These are phyloP conservation scores for Crotalus tigris DNA, from an alignment of 2,113 vertebrate species.

Conservation along the genomic window DNA sequence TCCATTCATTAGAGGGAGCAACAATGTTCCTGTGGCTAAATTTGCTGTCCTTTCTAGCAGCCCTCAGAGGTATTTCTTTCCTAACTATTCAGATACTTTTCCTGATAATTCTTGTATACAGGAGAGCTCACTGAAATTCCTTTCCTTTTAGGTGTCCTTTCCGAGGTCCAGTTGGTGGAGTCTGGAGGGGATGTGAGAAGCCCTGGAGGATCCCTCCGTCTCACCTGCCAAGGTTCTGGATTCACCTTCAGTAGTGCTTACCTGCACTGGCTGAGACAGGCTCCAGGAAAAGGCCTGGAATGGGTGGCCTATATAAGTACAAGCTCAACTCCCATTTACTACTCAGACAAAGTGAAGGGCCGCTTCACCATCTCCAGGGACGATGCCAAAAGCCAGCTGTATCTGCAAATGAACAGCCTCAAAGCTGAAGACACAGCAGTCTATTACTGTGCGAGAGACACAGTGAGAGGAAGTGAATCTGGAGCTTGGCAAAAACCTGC, in stretches of 20 bases:
- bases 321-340: too few species aligned
- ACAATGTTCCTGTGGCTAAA: neutral
- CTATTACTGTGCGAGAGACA: neutral
- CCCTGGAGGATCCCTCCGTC: too few species aligned
- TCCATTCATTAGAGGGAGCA: neutral
- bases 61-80: neutral
- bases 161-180: neutral
- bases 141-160: neutral
- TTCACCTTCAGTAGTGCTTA: neutral
- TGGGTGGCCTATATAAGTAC: neutral
- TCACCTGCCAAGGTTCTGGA: neutral
- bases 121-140: neutral
- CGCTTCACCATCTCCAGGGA: too few species aligned
- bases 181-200: neutral
- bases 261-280: neutral
- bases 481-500: neutral
- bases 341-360: too few species aligned
- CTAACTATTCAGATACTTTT: neutral
- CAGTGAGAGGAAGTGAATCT: neutral
- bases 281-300: neutral
- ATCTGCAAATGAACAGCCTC: too few species aligned
- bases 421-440: accelerated
- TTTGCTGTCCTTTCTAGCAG: neutral
- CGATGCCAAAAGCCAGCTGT: too few species aligned
- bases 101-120: neutral